A percentile compares a stretch with the other conserved stretches of the same genome.
These are phyloP conservation scores for Chaetodon auriga DNA, from an alignment of 2,113 vertebrate species.

Conservation along the genomic window DNA sequence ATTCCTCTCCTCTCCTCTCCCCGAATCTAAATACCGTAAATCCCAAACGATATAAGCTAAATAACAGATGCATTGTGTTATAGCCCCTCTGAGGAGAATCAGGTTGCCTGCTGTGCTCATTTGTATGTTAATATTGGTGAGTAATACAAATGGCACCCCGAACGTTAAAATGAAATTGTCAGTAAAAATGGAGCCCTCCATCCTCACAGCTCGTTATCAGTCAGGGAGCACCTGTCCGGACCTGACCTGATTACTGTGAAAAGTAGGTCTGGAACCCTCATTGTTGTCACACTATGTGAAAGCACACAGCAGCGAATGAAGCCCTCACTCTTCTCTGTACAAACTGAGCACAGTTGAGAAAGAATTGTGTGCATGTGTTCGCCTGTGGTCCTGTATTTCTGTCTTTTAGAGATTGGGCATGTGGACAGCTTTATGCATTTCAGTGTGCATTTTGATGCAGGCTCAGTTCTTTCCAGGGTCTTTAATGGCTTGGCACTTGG, in stretches of 20 bases:
- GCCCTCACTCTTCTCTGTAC: constrained; percentile 24
- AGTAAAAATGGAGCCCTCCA: constrained; percentile 58
- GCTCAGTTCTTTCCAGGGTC: background rate
- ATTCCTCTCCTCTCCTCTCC: background rate
- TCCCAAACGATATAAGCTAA: background rate
- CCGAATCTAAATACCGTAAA: constrained; percentile 1
- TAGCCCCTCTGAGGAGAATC: constrained; percentile 12
- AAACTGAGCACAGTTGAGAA: constrained; percentile 14
- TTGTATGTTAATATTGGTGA: constrained; percentile 25
- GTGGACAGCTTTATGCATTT: constrained; percentile 20
- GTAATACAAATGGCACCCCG: constrained; percentile 25
- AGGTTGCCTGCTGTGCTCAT: constrained; percentile 3
- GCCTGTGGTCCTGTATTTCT: constrained; percentile 2
- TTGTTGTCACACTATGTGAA: constrained; percentile 56
- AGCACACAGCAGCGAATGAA: constrained; percentile 44
- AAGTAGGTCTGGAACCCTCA: constrained; percentile 77
- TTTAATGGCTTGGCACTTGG: background rate
- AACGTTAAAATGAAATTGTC: constrained; percentile 24
- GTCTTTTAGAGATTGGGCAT: background rate
- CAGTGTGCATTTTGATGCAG: background rate
- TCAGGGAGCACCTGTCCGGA: constrained; percentile 74
- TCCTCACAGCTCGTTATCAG: constrained; percentile 75
- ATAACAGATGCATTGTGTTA: background rate
- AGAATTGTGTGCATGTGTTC: background rate
- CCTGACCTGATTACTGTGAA: constrained; percentile 76